A percentile compares a stretch with the other conserved stretches of the same genome.
Conservation (phyloP, 2,888 invertebrate species). For the Gymnocheta viridis region DNA sequence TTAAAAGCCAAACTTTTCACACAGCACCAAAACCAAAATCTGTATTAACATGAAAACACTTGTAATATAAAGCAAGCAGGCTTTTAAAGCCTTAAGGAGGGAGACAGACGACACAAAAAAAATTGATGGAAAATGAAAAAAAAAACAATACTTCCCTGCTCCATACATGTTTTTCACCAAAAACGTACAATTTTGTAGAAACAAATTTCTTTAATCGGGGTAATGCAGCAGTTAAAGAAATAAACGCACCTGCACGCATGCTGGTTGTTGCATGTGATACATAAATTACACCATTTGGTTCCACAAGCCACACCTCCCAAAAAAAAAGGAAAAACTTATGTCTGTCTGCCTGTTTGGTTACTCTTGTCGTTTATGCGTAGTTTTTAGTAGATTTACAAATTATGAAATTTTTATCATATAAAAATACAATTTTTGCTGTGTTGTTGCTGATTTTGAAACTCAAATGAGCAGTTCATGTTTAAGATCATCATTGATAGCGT, state of each 20-base stretch:
- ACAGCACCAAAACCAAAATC: slow-evolving; percentile 37
- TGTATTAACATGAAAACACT: slow-evolving; percentile 62
- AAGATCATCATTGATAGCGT: slow-evolving; percentile 58
- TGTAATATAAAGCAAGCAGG: slow-evolving; percentile 53
- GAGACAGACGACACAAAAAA: slow-evolving; percentile 68
- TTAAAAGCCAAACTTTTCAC: slow-evolving; percentile 48
- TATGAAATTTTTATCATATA: slow-evolving; percentile 61
- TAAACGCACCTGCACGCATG: slow-evolving; percentile 69
- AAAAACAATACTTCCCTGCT: slow-evolving; percentile 21
- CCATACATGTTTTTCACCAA: background rate
- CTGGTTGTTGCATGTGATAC: slow-evolving; percentile 52
- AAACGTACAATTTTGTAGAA: slow-evolving; percentile 3
- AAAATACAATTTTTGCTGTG: slow-evolving; percentile 46
- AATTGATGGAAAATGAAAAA: slow-evolving; percentile 50
- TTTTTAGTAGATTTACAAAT: slow-evolving; percentile 30
- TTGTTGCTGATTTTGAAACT: background rate
- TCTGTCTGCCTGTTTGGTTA: slow-evolving; percentile 9
- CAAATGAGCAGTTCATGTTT: slow-evolving; percentile 38
- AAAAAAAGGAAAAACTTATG: background rate
- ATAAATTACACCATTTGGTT: slow-evolving; percentile 69
- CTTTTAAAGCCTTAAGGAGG: slow-evolving; percentile 59
- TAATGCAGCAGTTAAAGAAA: slow-evolving; percentile 56
- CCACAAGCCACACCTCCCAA: slow-evolving; percentile 67
- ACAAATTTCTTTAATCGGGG: slow-evolving; percentile 46
- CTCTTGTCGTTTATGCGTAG: background rate